Evolutionary conservation across 2,888 invertebrate genomes (phyloP), one percentile per base, ranked within the genome.

Genomic region (Bellardia pandia): DNA sequence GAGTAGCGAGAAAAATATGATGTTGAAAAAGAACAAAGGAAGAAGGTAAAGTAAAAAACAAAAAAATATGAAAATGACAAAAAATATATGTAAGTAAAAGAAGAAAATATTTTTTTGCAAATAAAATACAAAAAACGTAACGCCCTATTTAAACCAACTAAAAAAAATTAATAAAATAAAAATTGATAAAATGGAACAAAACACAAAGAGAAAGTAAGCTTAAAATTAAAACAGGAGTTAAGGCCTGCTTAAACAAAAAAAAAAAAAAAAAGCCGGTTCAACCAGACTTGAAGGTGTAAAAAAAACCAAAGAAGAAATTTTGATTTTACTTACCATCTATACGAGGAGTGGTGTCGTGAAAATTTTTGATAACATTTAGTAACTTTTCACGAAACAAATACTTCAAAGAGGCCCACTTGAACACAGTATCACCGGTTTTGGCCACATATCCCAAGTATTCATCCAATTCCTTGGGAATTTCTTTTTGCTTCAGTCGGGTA

Each of bases 381-480:
- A 98, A 94, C 93, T 98, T 98, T 92, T 97, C 97, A 89, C 97
- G 96, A 93, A 98, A 97, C 90, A 99, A 95, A 92, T 96, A 96
- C 94, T 98, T 98, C 72, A 98, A 95, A 89, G 97, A 95, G 64
- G 96, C 94, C 98, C 98, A 99, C 91, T 98, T 98, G 93, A 98
- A 98, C 89, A 98, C 96, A 53, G 98, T 98, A 94, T 98, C 98
- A 89, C 99, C 98, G 91, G 98, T 98, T 94, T 97, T 97, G 6
- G 98, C 98, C 89, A 99, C 98, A 94, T 97, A 97, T 85, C 92
- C 91, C 89, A 99, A 95, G 93, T 98, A 98, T 86, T 98, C 98
- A 91, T 98, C 98, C 86, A 99, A 94, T 92, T 98, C 96, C 88
- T 96, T 96, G 30, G 98, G 98, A 91, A 98, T 98, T 91, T 97